Base-by-base conservation (phyloP, 2,888 invertebrate species). In the Pterostichus madidus region DNA sequence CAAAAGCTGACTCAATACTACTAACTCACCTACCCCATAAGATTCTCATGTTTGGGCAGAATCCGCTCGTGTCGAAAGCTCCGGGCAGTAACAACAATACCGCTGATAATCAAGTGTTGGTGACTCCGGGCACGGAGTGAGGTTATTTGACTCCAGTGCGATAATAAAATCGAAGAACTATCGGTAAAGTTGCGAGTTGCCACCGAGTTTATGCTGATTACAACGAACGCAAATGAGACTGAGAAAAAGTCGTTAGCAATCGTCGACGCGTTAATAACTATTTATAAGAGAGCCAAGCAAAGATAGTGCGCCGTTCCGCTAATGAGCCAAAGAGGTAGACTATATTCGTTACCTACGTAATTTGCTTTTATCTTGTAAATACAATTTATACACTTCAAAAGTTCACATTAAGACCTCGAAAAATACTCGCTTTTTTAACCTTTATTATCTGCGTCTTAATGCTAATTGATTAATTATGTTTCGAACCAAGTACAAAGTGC, bases 141-240 rank as follows among this genome's bases (percentile, higher is more conserved):
- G 68, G 68, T 71, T 71, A 71, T 71, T 71, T 39, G 68, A 71
- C 15, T 64, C 35, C 68, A 8, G n/a, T 32, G 64, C 64, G 52
- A 75, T 75, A 75, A 75, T 75, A 75, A 75, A 75, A 75, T 75
- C 75, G 75, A 75, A 75, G 75, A 75, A 75, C 75, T 75, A 75
- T 75, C 52, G 52, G 52, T 52, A 75, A 75, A 75, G 75, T 75
- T 75, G 52, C 75, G n/a, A 49, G 75, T 11, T 46, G 24, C 31
- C 35, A 17, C 32, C 31, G 52, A 75, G n/a, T 75, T 52, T 75
- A 75, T 75, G 52, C 75, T 75, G 49, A 75, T 75, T 75, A 52
- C 75, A 44, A 52, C 8, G 49, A 52, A 75, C 52, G 75, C 39
- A 75, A 75, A 75, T 75, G 75, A 75, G 75, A 39, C 52, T 75